A percentile compares a stretch with the other conserved stretches of the same genome.
Conservation (phyloP, 2,888 invertebrate genomes). For the Apamea epomidion region DNA sequence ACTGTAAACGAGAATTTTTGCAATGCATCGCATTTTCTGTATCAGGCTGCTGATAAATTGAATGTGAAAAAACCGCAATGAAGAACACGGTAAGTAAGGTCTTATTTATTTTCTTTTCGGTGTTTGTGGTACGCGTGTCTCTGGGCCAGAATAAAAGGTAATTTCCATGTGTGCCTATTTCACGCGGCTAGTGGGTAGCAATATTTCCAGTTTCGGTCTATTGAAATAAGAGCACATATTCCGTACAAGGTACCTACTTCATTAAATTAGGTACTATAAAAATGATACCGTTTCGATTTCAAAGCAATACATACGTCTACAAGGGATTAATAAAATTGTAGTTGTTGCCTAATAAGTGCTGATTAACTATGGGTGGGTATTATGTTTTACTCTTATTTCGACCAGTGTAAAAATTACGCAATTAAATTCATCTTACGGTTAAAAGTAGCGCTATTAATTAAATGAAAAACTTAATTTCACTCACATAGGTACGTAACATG, state of each 20-base stretch:
- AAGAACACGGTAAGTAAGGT: not conserved
- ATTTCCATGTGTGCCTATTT: conserved; percentile 33
- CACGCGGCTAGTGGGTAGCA: conserved; percentile 9
- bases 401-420: not conserved
- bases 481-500: too few relatives aligned
- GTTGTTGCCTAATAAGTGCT: not conserved
- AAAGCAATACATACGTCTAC: conserved; percentile 7
- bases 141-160: conserved; percentile 16
- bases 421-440: not conserved
- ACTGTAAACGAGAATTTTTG: conserved; percentile 1
- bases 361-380: not conserved
- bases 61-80: conserved; percentile 25
- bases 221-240: conserved; percentile 41
- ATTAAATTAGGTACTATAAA: conserved; percentile 8
- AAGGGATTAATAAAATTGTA: not conserved
- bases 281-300: conserved; percentile 20
- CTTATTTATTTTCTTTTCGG: not conserved
- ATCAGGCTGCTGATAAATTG: conserved; percentile 14
- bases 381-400: not conserved
- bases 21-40: conserved; percentile 41
- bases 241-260: not conserved
- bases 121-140: not conserved
- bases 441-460: not conserved
- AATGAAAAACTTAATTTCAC: conserved; percentile 11
- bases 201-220: conserved; percentile 31